phyloP scores from a whole-genome alignment of 2,797 vertebrate species.

The Sitta carolinensis region DNA sequence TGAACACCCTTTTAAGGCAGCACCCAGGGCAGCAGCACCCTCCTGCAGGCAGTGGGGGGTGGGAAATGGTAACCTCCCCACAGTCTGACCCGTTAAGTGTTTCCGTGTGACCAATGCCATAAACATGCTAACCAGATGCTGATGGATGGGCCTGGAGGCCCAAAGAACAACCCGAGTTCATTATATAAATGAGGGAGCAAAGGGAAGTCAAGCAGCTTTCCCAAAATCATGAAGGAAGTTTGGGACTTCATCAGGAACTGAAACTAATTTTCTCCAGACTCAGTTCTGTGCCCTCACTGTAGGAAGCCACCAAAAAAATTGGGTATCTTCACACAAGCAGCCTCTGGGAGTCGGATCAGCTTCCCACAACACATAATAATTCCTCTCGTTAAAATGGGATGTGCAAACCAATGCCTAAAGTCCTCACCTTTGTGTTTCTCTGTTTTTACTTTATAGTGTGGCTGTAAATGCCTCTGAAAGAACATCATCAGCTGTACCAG shows the following conservation, averaged over 20 bases:
- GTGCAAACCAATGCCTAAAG: constrained; percentile 25
- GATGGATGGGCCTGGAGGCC: constrained; percentile 52
- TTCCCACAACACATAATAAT: constrained; percentile 57
- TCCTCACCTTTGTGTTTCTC: constrained; percentile 47
- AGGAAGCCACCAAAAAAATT: constrained; percentile 36
- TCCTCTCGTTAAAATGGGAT: constrained; percentile 18
- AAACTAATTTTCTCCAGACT: constrained; percentile 55
- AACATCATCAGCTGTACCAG: constrained; percentile 6
- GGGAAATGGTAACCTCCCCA: background rate
- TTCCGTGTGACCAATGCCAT: constrained; percentile 17
- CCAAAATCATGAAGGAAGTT: constrained; percentile 55
- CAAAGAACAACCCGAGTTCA: constrained; percentile 13
- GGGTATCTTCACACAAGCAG: constrained; percentile 34
- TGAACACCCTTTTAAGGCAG: background rate
- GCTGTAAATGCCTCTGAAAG: constrained; percentile 42
- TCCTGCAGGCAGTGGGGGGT: background rate
- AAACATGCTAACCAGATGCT: constrained; percentile 62
- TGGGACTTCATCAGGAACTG: constrained; percentile 35
- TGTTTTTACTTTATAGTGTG: constrained; percentile 30
- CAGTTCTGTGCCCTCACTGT: background rate
- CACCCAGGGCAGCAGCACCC: background rate
- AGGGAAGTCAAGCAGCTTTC: constrained; percentile 57
- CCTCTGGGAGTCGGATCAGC: constrained; percentile 47
- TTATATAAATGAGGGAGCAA: background rate
- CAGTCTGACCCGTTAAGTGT: background rate